phyloP scores from a whole-genome alignment of 1,140 invertebrate species.

The Drosophila mauritiana region DNA sequence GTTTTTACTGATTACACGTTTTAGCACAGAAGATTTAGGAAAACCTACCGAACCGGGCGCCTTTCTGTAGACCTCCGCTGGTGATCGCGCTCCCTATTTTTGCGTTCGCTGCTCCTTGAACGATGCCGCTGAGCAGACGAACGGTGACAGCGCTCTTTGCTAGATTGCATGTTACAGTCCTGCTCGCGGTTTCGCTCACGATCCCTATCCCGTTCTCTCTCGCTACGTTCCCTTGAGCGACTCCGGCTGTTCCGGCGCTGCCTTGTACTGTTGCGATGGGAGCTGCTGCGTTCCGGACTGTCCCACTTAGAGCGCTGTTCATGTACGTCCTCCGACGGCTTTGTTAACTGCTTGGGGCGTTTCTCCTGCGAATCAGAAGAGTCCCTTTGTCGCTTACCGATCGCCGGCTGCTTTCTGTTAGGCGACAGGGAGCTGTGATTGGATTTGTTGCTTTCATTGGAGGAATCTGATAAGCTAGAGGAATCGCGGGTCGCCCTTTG shows the following conservation, averaged over 20 bases:
- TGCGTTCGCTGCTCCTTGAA: constrained; percentile 35
- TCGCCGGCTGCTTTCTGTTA: constrained; percentile 22
- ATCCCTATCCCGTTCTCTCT: constrained; percentile 25
- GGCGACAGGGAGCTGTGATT: neutral
- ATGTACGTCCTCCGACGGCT: constrained; percentile 29
- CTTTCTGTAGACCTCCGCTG: constrained; percentile 64
- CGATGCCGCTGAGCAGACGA: constrained; percentile 17
- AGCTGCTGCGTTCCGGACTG: constrained; percentile 47
- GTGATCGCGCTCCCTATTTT: constrained; percentile 32
- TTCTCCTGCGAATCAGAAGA: constrained; percentile 9
- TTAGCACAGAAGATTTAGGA: too few species aligned
- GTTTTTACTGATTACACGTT: too few species aligned
- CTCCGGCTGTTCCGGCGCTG: constrained; percentile 36
- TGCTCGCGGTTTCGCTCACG: constrained; percentile 27
- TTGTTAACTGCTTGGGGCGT: constrained; percentile 11
- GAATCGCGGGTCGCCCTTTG: neutral
- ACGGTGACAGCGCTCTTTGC: constrained; percentile 29
- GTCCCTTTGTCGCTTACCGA: constrained; percentile 1
- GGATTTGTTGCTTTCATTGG: neutral
- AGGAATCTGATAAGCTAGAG: constrained; percentile 17
- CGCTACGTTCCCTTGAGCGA: constrained; percentile 27
- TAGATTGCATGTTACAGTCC: constrained; percentile 24
- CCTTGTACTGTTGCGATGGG: constrained; percentile 27
- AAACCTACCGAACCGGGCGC: constrained; percentile 47
- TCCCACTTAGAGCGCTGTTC: constrained; percentile 81